Base-by-base conservation (phyloP, 2,797 vertebrate genomes). In the Sparus aurata region DNA sequence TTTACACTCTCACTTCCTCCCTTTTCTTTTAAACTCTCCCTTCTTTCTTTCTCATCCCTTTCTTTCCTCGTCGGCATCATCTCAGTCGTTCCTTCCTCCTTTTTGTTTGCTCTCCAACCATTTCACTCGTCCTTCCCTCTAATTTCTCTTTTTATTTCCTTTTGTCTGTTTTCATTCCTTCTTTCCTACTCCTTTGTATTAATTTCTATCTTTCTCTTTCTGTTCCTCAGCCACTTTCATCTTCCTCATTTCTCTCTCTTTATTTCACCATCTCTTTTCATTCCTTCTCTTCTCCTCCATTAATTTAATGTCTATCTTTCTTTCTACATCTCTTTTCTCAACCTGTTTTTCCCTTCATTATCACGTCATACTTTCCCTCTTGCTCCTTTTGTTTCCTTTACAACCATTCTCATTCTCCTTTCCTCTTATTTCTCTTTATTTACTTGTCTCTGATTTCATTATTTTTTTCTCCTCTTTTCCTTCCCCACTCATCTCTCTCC, bases 1-100 rank as follows among this genome's bases (percentile, higher is more conserved):
- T 17, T 34, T 1, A 8, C 58, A n/a, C 4, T 58, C 6, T 12
- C 16, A 0, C 5, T 34, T 23, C 15, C 16, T 16, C 22, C 0
- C 12, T 13, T 22, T 22, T 34, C 41, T 64, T 22, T 30, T 49
- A 12, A 10, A 50, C 5, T 11, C 17, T 4, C 45, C 49, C 0
- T 0, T 1, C 9, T 4, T 17, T 4, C 45, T 9, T 58, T 38
- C 15, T 72, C 18, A 8, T 0, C 15, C 50, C 49, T 0, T 0
- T 1, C 9, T 4, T 45, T 15, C 12, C n/a, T 57, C 27, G 6
- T 55, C 20, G 17, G 20, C 27, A 12, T 38, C 34, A 45, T 1
- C 5, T 9, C 50, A 38, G 4, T 7, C 27, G 16, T 34, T 20
- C 68, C 12, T 52, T 25, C 43, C 13, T 43, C 3, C 0, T 17